Percentiles rank a stretch among this genome's conserved stretches.
phyloP scores from a whole-genome alignment of 2,797 vertebrate genomes.

The Numenius phaeopus region DNA sequence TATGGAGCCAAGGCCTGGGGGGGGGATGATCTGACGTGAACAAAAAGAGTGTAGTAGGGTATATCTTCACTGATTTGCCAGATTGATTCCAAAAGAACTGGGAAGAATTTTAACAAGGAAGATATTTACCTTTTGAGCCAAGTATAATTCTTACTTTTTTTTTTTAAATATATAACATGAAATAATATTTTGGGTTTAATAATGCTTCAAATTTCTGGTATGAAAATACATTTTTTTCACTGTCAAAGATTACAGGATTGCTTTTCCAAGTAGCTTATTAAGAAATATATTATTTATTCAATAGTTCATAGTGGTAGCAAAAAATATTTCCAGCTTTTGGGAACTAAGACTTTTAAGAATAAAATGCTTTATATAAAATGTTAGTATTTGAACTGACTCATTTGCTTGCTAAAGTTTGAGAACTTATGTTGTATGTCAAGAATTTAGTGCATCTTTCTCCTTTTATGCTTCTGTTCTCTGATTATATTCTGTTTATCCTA shows the following conservation, averaged over 20 bases:
- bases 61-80: not conserved
- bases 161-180: accelerated
- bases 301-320: not conserved
- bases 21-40: accelerated
- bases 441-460: not conserved
- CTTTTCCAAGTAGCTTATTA: not conserved
- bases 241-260: not conserved
- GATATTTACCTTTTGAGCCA: not conserved
- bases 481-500: not conserved
- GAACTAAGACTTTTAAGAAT: not conserved
- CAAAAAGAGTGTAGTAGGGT: not conserved
- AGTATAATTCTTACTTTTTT: not conserved
- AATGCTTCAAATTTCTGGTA: not conserved
- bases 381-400: not conserved
- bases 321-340: not conserved
- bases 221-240: not conserved
- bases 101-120: not conserved
- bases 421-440: not conserved
- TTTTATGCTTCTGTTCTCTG: not conserved
- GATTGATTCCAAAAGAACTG: not conserved
- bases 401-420: not conserved
- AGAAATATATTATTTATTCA: not conserved
- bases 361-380: not conserved
- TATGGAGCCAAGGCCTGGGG: not conserved
- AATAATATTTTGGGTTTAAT: not conserved